Percentiles rank a stretch among this genome's conserved stretches.
Evolutionary conservation across 2,797 vertebrate genomes (phyloP).

Genomic region (Botia almorhae): DNA sequence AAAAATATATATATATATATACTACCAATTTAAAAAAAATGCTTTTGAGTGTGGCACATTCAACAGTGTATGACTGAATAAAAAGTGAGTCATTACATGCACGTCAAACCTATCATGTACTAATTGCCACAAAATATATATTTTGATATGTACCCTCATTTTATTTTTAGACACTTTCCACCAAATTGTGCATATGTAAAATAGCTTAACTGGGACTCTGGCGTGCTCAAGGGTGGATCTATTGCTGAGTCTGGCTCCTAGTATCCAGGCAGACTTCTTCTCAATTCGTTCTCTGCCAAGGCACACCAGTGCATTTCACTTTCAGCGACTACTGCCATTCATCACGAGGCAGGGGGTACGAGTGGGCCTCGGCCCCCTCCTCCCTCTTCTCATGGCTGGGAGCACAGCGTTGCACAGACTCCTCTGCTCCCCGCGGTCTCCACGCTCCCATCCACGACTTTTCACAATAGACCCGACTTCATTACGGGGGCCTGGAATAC

Average conservation of each 20-base stretch:
- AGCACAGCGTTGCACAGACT: slow-evolving; percentile 50
- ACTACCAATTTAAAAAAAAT: too few species aligned
- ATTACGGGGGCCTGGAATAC: slow-evolving; percentile 60
- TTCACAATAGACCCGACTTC: slow-evolving; percentile 73
- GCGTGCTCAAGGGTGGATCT: slow-evolving; percentile 71
- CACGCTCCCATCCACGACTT: slow-evolving; percentile 53
- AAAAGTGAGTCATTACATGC: background rate
- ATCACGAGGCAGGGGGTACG: slow-evolving; percentile 78
- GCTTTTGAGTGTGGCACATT: too few species aligned
- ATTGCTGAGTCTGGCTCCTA: slow-evolving; percentile 71
- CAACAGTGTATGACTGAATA: background rate
- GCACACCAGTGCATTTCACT: slow-evolving; percentile 80
- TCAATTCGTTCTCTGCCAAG: slow-evolving; percentile 71
- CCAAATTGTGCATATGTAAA: background rate
- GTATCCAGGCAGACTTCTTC: slow-evolving; percentile 71
- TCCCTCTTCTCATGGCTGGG: slow-evolving; percentile 48
- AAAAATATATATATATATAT: background rate
- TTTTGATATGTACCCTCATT: background rate
- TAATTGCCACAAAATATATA: background rate
- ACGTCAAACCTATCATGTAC: too few species aligned
- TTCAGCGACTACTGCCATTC: slow-evolving; percentile 82
- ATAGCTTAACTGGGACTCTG: slow-evolving; percentile 49
- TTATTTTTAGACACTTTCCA: background rate
- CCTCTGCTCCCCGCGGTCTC: slow-evolving; percentile 43
- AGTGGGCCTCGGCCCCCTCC: slow-evolving; percentile 46